Percentiles rank a stretch among this genome's conserved stretches.
These are phyloP conservation scores for Centropus bengalensis DNA, from an alignment of 2,113 vertebrate genomes.

Conservation along the genomic window DNA sequence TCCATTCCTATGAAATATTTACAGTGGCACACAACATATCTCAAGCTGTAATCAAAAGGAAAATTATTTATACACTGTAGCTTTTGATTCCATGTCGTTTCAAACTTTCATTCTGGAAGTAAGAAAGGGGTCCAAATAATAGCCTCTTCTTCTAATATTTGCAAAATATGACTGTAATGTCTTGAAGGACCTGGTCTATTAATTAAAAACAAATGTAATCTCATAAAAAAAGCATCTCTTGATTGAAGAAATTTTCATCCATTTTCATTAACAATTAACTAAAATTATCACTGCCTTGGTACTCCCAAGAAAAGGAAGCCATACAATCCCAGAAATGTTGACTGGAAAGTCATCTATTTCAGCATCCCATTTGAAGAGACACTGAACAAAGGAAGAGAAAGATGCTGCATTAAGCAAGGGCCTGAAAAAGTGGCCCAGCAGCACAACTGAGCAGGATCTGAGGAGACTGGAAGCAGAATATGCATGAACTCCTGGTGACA, in stretches of 20 bases:
- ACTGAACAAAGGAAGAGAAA: neutral
- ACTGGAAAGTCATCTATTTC: neutral
- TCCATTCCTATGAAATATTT: neutral
- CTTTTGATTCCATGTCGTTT: neutral
- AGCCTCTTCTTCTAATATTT: neutral
- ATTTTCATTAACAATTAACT: neutral
- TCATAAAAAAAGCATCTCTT: neutral
- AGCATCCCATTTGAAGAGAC: neutral
- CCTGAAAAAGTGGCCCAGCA: neutral
- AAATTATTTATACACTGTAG: neutral
- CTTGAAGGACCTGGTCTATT: neutral
- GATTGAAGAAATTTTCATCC: neutral
- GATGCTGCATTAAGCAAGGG: neutral
- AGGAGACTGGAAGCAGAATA: neutral
- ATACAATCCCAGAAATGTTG: neutral
- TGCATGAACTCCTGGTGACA: neutral
- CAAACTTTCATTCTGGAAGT: neutral
- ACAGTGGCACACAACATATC: neutral
- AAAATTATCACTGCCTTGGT: neutral
- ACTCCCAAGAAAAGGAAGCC: neutral
- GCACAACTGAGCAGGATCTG: neutral
- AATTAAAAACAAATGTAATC: neutral
- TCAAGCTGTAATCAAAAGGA: neutral
- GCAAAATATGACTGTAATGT: neutral
- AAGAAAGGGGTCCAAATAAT: neutral